phyloP scores from a whole-genome alignment of 1,140 invertebrate genomes.

The Orius insidiosus region DNA sequence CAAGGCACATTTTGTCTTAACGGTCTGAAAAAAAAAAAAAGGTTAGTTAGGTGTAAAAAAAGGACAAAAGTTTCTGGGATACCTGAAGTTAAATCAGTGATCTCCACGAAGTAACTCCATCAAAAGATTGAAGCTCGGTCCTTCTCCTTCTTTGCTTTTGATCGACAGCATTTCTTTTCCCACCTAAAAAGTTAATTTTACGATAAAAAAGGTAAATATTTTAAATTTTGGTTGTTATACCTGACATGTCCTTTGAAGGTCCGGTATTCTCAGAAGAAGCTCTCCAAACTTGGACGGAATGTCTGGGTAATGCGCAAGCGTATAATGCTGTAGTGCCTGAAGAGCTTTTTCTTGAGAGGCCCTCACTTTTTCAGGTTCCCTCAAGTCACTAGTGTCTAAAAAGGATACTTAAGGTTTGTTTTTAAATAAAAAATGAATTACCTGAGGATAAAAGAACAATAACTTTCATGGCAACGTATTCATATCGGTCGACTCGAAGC shows the following conservation, averaged over 20 bases:
- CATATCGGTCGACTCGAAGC: slow-evolving; percentile 84
- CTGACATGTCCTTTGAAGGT: slow-evolving; percentile 85
- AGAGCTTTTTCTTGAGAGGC: slow-evolving; percentile 86
- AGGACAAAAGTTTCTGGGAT: no score
- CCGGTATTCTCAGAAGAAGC: slow-evolving; percentile 77
- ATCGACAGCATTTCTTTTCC: slow-evolving; percentile 82
- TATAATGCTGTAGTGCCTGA: slow-evolving; percentile 83
- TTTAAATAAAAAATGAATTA: slow-evolving; percentile 25
- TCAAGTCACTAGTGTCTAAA: slow-evolving; percentile 74
- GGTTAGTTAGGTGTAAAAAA: no score
- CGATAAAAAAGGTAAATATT: not conserved
- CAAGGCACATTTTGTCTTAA: no score
- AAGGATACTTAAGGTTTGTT: slow-evolving; percentile 13
- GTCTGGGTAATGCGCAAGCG: slow-evolving; percentile 75
- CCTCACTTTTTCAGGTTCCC: slow-evolving; percentile 78
- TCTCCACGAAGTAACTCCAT: slow-evolving; percentile 88
- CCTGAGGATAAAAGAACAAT: slow-evolving; percentile 84
- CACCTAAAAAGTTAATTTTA: slow-evolving; percentile 36
- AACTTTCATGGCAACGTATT: slow-evolving; percentile 93
- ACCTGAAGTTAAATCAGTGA: slow-evolving; percentile 38
- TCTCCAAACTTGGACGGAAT: slow-evolving; percentile 90
- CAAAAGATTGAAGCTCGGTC: slow-evolving; percentile 80
- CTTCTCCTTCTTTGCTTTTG: slow-evolving; percentile 71
- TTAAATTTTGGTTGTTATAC: slow-evolving; percentile 26
- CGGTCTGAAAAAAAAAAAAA: no score